Evolutionary conservation across 2,888 invertebrate species (phyloP), one percentile per base, ranked within the genome.

Genomic region (Hoplodrina ambigua): DNA sequence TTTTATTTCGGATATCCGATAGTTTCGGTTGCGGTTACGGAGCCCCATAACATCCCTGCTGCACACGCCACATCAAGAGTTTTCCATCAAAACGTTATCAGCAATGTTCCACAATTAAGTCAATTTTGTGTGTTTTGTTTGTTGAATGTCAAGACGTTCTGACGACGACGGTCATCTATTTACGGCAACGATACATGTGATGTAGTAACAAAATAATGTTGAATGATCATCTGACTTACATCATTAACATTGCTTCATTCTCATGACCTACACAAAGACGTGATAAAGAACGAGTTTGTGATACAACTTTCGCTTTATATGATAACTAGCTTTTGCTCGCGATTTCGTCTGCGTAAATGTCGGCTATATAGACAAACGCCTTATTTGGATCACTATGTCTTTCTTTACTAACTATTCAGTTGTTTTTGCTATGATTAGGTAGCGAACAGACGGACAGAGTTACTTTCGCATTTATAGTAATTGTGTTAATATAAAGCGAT

Each of bases 101-200:
- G 46, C 15, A 55, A 68, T 49, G 11, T 53, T 46, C 55, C 60
- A 65, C 30, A 58, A 20, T 44, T 37, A 30, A 19, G 33, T 19
- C 10, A 57, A 50, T 58, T 25, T 20, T 8, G 1, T 58, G 0
- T 15, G 54, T 52, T 25, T 52, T 30, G 56, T 62, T 61, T 62
- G 58, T 44, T 63, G 63, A 77, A 65, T 50, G 82, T 65, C 72
- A 81, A 81, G 55, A 19, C 52, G 49, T 10, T 53, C 25, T 68
- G 49, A 20, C 58, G 49, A n/a, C 55, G 44, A 11, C 30, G 50
- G 57, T 19, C 57, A 61, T 72, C 73, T 81, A 82, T 78, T 82
- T 78, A 67, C 15, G 67, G 63, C 56, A 33, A 1, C 19, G 49
- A 56, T 55, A 50, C 44, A 52, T 52, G 67, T 10, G 53, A 52